Base-by-base conservation (phyloP, 2,888 invertebrate genomes). In the Temnothorax ravouxi region DNA sequence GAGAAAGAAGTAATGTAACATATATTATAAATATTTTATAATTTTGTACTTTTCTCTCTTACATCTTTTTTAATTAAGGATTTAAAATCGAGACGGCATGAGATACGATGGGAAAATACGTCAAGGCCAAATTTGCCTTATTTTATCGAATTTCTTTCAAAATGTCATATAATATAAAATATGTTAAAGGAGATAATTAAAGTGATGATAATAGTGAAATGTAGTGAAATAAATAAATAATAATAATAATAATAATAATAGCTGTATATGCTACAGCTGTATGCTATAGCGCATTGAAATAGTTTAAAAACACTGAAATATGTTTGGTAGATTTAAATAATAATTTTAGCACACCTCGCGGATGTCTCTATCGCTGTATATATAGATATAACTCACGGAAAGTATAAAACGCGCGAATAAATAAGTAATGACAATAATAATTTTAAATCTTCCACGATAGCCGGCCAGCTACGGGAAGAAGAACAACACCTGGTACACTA, bases 391-490 rank as follows among this genome's bases (percentile, higher is more conserved):
- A 62, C 11, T 62, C 2, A 38, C 8, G 2, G 6, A 41, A 64
- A 64, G 6, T 21, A 47, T 15, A 11, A 44, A 50, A 44, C 4
- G 25, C 2, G 6, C 11, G 6, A 41, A 44, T 52, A 41, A 64
- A 38, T 6, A 25, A 25, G 25, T 64, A 15, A 75, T n/a, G 11
- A 50, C 2, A n/a, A 25, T n/a, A 61, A 44, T 62, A 18, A 44
- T 25, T 47, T 13, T 41, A 6, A 50, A 44, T 56, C 34, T 77
- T 80, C 0, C 25, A 29, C 93, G 94, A 66, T 95, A 98, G 98
- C 97, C 98, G 92, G 98, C 98, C 88, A 98, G 98, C 95, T 98
- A 98, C 96, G 98, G 98, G 86, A 98, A 98, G 95, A 98, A 98
- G 95, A 98, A 98, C 96, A 98, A 98, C 88, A 97, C 98, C 97